These are phyloP conservation scores for Sternotherus odoratus DNA, from an alignment of 2,797 vertebrate genomes.

Conservation along the genomic window DNA sequence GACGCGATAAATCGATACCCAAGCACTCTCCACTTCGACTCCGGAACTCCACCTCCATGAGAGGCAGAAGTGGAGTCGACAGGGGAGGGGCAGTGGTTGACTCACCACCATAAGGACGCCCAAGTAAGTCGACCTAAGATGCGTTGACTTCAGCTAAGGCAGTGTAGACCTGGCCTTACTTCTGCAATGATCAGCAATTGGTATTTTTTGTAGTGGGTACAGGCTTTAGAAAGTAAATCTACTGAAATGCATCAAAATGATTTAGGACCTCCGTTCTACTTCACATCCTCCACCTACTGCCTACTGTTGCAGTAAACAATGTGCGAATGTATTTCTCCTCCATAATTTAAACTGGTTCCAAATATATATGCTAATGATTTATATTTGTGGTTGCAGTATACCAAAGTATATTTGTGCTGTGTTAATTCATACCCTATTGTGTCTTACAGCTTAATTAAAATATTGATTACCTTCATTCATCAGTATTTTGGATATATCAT, in stretches of 20 bases:
- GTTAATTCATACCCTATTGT: slow-evolving; percentile 7
- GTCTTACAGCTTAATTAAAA: slow-evolving; percentile 33
- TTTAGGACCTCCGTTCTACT: neutral
- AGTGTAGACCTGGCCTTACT: neutral
- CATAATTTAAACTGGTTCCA: neutral
- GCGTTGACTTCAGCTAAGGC: no score
- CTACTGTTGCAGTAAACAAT: neutral
- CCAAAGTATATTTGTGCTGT: neutral
- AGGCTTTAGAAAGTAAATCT: neutral
- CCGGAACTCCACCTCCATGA: no score
- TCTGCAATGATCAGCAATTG: neutral
- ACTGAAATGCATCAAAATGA: neutral
- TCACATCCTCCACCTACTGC: neutral
- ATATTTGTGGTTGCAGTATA: neutral
- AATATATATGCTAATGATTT: neutral
- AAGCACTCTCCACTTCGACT: no score
- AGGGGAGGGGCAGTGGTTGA: no score
- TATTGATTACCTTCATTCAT: slow-evolving; percentile 18
- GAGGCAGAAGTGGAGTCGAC: no score
- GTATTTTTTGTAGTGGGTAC: neutral
- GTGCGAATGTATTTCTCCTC: neutral
- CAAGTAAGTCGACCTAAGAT: no score
- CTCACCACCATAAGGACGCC: no score
- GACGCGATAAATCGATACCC: no score
- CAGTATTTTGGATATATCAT: neutral